Base-by-base conservation (phyloP, 1,140 invertebrate genomes). In the Zaprionus tsacasi region DNA sequence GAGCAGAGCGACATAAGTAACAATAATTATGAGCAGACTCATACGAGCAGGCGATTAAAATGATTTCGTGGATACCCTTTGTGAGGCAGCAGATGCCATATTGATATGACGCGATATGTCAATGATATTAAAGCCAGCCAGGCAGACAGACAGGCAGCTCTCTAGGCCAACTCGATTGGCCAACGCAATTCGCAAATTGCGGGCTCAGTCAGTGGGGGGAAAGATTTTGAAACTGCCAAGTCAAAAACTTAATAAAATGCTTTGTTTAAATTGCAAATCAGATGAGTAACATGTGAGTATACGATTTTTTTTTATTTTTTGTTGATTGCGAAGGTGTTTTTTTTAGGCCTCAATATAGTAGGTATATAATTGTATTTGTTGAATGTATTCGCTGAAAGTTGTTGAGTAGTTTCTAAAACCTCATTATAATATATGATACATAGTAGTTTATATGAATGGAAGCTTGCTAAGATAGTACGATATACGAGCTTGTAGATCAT, bases 91-190 rank as follows among this genome's bases (percentile, higher is more conserved):
- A 57, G 55, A 76, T 72, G 72, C 61, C 6, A 30, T 70, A 71
- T 59, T 67, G 71, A 78, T 75, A 64, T 66, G 75, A 59, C 40
- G 12, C 58, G 21, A 52, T 52, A 36, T 55, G 67, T 72, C n/a
- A n/a, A n/a, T n/a, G n/a, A n/a, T n/a, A n/a, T n/a, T n/a, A 21
- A 21, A 54, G 45, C 30, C 38, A 38, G 60, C 17, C 70, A 74
- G 67, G 21, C 38, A 30, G 27, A 30, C 27, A 30, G 27, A 6
- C 27, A 30, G 25, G 25, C 38, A 48, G 17, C 43, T 70, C 72
- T 80, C 76, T 83, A 79, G 81, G 81, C 76, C 79, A 58, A 10
- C 43, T 21, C 40, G 59, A 50, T 73, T 74, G 57, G 57, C 57
- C 21, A 69, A 68, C 50, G 25, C 38, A 40, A 30, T 60, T 61